Evolutionary conservation across 2,888 invertebrate species (phyloP), one percentile per base, ranked within the genome.

Genomic region (Ramazzottius varieornatus): DNA sequence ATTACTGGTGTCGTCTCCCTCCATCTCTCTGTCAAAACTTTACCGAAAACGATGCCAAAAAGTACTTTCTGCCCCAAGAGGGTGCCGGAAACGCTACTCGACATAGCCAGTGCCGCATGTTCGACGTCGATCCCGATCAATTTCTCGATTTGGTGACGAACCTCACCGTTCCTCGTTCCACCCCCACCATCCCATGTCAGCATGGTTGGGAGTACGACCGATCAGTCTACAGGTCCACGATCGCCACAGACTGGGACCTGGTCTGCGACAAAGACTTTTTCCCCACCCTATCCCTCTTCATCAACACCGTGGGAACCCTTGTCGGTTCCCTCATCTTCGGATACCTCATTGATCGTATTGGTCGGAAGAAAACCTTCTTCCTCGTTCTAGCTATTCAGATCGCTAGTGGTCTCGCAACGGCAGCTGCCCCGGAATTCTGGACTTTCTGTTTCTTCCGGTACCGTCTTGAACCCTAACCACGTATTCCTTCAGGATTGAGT

Each of bases 161-260:
- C 40, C 40, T 13, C 20, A n/a, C n/a, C n/a, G n/a, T n/a, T n/a
- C n/a, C n/a, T n/a, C n/a, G n/a, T n/a, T n/a, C n/a, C n/a, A 40
- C 40, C 13, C 40, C 13, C 40, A 40, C 40, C 13, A 40, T 40
- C 8, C 29, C 66, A 2, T 89, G 88, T 73, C 67, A 68, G n/a
- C 81, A 85, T 72, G 88, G 88, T 33, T 88, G 86, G 82, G 86
- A 85, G 71, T 89, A 86, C 72, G 82, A 88, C 70, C 82, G 77
- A 65, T n/a, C 54, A 29, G 54, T 29, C n/a, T 54, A 54, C 54
- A 13, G 24, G 54, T 24, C 20, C n/a, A 54, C 54, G 4, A 24
- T 29, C 16, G 54, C 29, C n/a, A 54, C 54, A 29, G 54, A 54
- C 8, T 54, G 54, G 54, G 63, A 65, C 13, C 29, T 65, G 13